These are phyloP conservation scores for Mallateleia sp. DNA, from an alignment of 2,888 invertebrate species.

Conservation along the genomic window DNA sequence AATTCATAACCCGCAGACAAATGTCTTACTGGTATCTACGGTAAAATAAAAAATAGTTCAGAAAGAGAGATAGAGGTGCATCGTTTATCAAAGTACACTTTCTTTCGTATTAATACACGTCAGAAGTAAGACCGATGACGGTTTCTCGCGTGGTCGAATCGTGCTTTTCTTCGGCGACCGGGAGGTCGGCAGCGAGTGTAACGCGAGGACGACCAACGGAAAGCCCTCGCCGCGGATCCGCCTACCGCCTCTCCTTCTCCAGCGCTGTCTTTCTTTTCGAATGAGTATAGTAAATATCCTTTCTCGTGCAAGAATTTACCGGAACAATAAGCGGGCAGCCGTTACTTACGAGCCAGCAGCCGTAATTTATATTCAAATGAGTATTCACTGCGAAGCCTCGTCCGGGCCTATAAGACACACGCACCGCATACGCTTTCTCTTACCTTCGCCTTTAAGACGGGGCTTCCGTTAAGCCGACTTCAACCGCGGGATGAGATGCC, in stretches of 20 bases:
- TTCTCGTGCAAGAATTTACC: slow-evolving; percentile 81
- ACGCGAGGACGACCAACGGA: slow-evolving; percentile 54
- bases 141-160: slow-evolving; percentile 66
- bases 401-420: slow-evolving; percentile 66
- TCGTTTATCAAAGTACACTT: slow-evolving; percentile 71
- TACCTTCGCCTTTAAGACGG: slow-evolving; percentile 49
- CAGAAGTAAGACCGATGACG: slow-evolving; percentile 59
- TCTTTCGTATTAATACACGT: slow-evolving; percentile 71
- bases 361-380: slow-evolving; percentile 87
- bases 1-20: slow-evolving; percentile 52
- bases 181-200: slow-evolving; percentile 53
- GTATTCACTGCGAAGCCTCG: slow-evolving; percentile 81
- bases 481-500: not conserved
- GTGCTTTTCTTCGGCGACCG: slow-evolving; percentile 54
- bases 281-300: slow-evolving; percentile 75
- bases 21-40: slow-evolving; percentile 34
- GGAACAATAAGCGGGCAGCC: slow-evolving; percentile 84
- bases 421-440: slow-evolving; percentile 63
- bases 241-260: slow-evolving; percentile 62
- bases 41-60: slow-evolving; percentile 51
- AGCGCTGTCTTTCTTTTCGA: slow-evolving; percentile 59
- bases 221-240: slow-evolving; percentile 67
- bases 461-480: slow-evolving; percentile 64
- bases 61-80: slow-evolving; percentile 43
- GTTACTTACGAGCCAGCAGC: slow-evolving; percentile 83